Conservation (phyloP, 1,140 invertebrate genomes). For the Drosophila repletoides region DNA sequence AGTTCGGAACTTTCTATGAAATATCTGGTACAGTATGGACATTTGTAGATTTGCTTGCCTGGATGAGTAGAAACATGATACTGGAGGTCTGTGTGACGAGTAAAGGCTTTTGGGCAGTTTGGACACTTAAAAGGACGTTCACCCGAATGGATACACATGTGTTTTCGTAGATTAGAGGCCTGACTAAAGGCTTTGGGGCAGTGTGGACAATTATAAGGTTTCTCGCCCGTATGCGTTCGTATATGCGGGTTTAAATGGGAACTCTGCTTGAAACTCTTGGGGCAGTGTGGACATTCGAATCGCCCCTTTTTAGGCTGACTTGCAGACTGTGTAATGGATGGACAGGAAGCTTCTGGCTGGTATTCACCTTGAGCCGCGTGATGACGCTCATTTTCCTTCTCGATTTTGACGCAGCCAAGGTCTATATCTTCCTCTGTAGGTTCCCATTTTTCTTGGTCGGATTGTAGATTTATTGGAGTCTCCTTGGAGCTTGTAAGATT, state of each 20-base stretch:
- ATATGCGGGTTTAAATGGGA: slow-evolving; percentile 26
- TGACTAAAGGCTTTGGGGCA: slow-evolving; percentile 26
- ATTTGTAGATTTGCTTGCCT: slow-evolving; percentile 22
- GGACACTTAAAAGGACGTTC: slow-evolving; percentile 30
- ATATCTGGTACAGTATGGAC: slow-evolving; percentile 14
- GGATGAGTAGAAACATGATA: slow-evolving; percentile 29
- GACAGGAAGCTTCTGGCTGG: too few species aligned
- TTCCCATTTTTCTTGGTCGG: slow-evolving; percentile 14
- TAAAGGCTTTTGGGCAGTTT: slow-evolving; percentile 11
- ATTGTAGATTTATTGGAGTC: background rate
- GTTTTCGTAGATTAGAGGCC: slow-evolving; percentile 20
- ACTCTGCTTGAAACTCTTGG: slow-evolving; percentile 10
- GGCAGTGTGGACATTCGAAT: slow-evolving; percentile 16
- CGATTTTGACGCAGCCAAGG: slow-evolving; percentile 13
- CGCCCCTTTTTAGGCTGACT: background rate
- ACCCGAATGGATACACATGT: slow-evolving; percentile 20
- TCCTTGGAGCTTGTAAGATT: too few species aligned
- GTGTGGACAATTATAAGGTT: slow-evolving; percentile 15
- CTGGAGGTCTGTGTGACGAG: slow-evolving; percentile 16
- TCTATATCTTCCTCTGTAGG: slow-evolving; percentile 2
- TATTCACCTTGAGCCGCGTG: too few species aligned
- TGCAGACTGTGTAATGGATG: background rate
- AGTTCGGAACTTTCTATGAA: slow-evolving; percentile 14
- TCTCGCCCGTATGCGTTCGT: slow-evolving; percentile 22
- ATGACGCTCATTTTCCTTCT: too few species aligned